Percentiles rank a stretch among this genome's conserved stretches.
These are phyloP conservation scores for Pangasius sanitwongsei DNA, from an alignment of 2,797 vertebrate genomes.

Conservation along the genomic window DNA sequence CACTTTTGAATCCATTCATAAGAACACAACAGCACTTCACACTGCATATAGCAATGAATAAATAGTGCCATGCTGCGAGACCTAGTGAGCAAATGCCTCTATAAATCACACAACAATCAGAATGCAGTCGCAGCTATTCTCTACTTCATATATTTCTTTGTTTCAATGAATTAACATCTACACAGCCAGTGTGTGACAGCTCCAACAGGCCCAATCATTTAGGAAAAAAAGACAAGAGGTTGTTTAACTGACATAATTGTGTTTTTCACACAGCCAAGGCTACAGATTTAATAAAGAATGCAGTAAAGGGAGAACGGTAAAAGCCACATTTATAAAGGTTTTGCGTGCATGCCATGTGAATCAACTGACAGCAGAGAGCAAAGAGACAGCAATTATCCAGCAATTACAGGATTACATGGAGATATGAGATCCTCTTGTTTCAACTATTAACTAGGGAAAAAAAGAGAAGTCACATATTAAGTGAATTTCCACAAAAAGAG, in stretches of 20 bases:
- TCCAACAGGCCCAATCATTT: constrained; percentile 40
- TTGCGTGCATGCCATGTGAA: constrained; percentile 11
- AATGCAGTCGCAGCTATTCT: constrained; percentile 53
- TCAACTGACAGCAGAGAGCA: constrained; percentile 26
- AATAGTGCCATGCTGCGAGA: constrained; percentile 29
- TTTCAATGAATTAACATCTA: constrained; percentile 47
- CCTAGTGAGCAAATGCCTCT: constrained; percentile 36
- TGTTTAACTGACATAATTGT: constrained; percentile 64
- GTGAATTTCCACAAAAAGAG: not conserved
- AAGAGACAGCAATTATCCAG: constrained; percentile 37
- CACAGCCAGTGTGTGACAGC: constrained; percentile 25
- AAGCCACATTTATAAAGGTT: constrained; percentile 50
- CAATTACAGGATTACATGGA: constrained; percentile 34
- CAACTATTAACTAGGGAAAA: not conserved
- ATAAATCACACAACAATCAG: constrained; percentile 34
- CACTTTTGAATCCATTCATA: constrained; percentile 40
- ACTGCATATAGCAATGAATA: constrained; percentile 25
- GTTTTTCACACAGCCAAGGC: constrained; percentile 58
- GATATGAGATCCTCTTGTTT: constrained; percentile 4
- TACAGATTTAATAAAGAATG: constrained; percentile 63
- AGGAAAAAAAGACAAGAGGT: constrained; percentile 53
- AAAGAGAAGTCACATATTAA: not conserved
- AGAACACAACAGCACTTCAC: constrained; percentile 22
- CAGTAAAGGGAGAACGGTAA: constrained; percentile 57
- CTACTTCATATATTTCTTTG: constrained; percentile 16